Evolutionary conservation across 2,797 vertebrate species (phyloP).

Genomic region (Buphagus erythrorhynchus): DNA sequence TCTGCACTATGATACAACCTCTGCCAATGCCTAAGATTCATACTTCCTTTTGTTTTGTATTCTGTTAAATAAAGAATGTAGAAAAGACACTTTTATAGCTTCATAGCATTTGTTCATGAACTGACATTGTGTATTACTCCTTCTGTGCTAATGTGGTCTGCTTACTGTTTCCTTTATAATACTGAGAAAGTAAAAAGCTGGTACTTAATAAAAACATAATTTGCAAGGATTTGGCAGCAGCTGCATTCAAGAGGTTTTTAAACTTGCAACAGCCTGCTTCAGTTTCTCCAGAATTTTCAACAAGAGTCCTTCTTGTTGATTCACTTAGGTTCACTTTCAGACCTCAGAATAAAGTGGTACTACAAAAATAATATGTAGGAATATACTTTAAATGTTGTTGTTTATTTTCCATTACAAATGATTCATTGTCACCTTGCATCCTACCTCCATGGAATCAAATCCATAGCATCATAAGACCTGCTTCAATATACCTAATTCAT

Average conservation of each 20-base stretch:
- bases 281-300: neutral
- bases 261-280: neutral
- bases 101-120: neutral
- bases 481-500: neutral
- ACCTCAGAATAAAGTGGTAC: neutral
- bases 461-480: fast-evolving
- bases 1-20: neutral
- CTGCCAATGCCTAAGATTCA: neutral
- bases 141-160: neutral
- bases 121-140: neutral
- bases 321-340: neutral
- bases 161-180: neutral
- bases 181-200: neutral
- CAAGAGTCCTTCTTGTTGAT: neutral
- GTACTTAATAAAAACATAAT: neutral
- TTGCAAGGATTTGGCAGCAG: neutral
- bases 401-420: neutral
- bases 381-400: neutral
- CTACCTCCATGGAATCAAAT: neutral
- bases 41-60: neutral
- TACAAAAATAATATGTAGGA: neutral
- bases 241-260: neutral
- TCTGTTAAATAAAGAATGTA: neutral
- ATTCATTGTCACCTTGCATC: neutral
- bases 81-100: neutral